A percentile compares a stretch with the other conserved stretches of the same genome.
phyloP scores from a whole-genome alignment of 2,888 invertebrate genomes.

The Eilema depressum region DNA sequence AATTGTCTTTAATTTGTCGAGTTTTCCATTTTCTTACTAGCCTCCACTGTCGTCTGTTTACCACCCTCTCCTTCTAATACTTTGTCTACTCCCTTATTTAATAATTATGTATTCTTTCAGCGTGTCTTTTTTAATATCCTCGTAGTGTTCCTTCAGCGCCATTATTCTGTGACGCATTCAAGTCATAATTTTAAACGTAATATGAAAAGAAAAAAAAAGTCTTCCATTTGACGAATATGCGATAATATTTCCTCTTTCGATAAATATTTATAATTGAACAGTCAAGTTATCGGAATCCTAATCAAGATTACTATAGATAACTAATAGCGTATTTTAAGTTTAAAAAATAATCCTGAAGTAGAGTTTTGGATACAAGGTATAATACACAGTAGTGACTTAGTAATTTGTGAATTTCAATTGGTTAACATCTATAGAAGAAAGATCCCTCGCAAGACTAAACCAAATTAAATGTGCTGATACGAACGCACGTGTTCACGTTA shows the following conservation, averaged over 20 bases:
- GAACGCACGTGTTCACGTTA: too few species aligned
- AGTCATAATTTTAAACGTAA: conserved; percentile 1
- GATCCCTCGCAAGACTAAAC: too few species aligned
- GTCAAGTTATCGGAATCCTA: background rate
- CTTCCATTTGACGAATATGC: background rate
- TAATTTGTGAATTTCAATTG: too few species aligned
- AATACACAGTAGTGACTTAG: too few species aligned
- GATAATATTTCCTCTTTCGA: background rate
- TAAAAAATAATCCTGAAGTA: background rate
- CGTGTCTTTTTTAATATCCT: background rate
- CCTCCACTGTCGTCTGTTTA: background rate
- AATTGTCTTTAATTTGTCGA: background rate
- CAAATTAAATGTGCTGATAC: too few species aligned
- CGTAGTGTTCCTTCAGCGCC: background rate
- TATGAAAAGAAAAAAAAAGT: background rate
- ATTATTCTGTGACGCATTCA: background rate
- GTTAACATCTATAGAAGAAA: too few species aligned
- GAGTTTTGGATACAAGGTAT: too few species aligned
- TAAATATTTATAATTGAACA: conserved; percentile 1
- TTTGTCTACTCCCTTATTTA: background rate
- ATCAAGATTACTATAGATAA: background rate
- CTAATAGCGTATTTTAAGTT: background rate
- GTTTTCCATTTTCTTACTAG: background rate
- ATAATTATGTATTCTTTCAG: background rate
- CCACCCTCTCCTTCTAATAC: background rate